Evolutionary conservation across 2,888 invertebrate genomes (phyloP).

Genomic region (Neria commutata): DNA sequence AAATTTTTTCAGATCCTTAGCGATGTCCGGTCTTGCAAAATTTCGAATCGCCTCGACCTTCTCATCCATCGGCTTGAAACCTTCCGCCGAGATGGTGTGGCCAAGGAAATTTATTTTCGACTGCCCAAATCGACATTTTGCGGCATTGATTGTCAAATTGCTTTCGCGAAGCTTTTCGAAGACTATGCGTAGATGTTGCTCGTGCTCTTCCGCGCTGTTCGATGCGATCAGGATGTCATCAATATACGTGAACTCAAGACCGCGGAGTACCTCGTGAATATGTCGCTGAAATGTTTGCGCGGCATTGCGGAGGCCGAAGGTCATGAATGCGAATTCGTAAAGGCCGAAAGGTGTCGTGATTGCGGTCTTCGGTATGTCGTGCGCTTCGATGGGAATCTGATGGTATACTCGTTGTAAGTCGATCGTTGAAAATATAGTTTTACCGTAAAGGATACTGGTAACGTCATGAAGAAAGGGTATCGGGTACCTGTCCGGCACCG

Average conservation of each 20-base stretch:
- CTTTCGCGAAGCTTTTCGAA: background rate
- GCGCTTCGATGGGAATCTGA: constrained; percentile 7
- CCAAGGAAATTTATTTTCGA: background rate
- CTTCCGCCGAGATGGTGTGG: background rate
- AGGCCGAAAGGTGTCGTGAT: background rate
- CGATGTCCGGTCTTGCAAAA: background rate
- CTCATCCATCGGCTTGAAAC: background rate
- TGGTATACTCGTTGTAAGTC: constrained; percentile 23
- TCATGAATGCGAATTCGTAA: background rate
- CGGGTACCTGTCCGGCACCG: constrained; percentile 51
- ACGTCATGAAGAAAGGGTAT: constrained; percentile 47
- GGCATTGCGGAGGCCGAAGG: constrained; percentile 2
- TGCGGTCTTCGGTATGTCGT: background rate
- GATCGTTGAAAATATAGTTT: constrained; percentile 20
- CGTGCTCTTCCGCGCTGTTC: background rate
- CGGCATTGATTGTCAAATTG: background rate
- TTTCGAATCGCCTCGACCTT: constrained; percentile 2
- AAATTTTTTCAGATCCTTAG: background rate
- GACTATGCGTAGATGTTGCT: background rate
- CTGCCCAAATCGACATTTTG: background rate
- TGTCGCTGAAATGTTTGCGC: constrained; percentile 9
- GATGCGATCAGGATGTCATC: constrained; percentile 5
- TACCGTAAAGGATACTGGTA: constrained; percentile 12
- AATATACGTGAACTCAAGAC: background rate
- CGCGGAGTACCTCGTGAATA: background rate